These are phyloP conservation scores for Argyrosomus regius DNA, from an alignment of 2,797 vertebrate species.

Conservation along the genomic window DNA sequence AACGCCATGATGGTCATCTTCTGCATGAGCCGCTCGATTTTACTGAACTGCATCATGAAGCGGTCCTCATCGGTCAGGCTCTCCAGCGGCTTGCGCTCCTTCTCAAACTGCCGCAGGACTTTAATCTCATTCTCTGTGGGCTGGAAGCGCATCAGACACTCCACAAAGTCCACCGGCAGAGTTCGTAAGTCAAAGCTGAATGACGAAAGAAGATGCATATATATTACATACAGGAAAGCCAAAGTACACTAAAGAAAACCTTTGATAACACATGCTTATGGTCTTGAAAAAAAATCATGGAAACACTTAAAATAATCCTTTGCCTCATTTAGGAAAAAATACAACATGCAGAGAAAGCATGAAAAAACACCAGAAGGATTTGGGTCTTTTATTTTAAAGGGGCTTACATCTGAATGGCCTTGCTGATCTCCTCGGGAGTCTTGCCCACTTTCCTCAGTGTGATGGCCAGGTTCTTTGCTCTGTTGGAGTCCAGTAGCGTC, in stretches of 20 bases:
- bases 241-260: neutral
- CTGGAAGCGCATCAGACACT: slow-evolving; percentile 97
- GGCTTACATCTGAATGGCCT: slow-evolving; percentile 93
- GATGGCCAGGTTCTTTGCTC: slow-evolving; percentile 98
- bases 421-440: slow-evolving; percentile 94
- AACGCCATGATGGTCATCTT: slow-evolving; percentile 99
- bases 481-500: slow-evolving; percentile 93
- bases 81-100: slow-evolving; percentile 95
- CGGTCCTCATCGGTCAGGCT: slow-evolving; percentile 95
- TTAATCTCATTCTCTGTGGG: slow-evolving; percentile 96
- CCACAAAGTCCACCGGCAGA: slow-evolving; percentile 95
- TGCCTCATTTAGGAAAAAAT: neutral
- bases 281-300: neutral
- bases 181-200: slow-evolving; percentile 94
- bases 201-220: neutral
- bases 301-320: neutral
- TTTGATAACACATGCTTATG: neutral
- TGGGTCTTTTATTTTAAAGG: neutral
- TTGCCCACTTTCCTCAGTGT: slow-evolving; percentile 96
- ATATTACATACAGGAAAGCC: neutral
- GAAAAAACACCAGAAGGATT: neutral
- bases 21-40: slow-evolving; percentile 97
- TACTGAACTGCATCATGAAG: slow-evolving; percentile 99
- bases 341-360: neutral
- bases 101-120: slow-evolving; percentile 93